A percentile compares a stretch with the other conserved stretches of the same genome.
Conservation (phyloP, 2,113 vertebrate species). For the Vulpes lagopus region DNA sequence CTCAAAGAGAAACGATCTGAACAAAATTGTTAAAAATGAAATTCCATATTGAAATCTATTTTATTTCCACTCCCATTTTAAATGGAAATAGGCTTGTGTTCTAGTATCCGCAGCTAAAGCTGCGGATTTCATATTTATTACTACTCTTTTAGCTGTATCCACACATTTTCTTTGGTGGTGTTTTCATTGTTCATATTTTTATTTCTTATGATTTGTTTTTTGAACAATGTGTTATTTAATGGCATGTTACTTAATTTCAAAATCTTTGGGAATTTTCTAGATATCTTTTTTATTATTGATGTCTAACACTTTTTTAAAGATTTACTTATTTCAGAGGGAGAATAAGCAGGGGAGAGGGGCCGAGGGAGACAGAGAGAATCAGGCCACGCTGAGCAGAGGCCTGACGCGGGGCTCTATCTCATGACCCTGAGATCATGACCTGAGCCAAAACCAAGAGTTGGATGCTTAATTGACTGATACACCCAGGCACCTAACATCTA, state of each 20-base stretch:
- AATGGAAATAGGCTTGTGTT: background rate
- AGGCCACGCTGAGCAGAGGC: background rate
- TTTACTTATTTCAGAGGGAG: background rate
- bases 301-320: background rate
- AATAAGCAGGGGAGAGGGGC: background rate
- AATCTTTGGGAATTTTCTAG: background rate
- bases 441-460: background rate
- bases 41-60: background rate
- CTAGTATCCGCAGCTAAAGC: background rate
- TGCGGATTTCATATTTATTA: background rate
- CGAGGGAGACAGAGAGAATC: background rate
- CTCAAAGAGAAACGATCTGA: background rate
- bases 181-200: background rate
- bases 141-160: background rate
- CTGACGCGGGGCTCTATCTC: background rate
- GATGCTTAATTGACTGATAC: background rate
- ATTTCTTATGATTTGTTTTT: background rate
- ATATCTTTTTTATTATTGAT: background rate
- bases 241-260: background rate
- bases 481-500: background rate
- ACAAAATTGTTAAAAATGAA: background rate
- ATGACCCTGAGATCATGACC: background rate
- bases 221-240: background rate
- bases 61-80: constrained; percentile 12
- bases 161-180: background rate